Evolutionary conservation across 2,113 vertebrate species (phyloP).

Genomic region (Zeus faber): DNA sequence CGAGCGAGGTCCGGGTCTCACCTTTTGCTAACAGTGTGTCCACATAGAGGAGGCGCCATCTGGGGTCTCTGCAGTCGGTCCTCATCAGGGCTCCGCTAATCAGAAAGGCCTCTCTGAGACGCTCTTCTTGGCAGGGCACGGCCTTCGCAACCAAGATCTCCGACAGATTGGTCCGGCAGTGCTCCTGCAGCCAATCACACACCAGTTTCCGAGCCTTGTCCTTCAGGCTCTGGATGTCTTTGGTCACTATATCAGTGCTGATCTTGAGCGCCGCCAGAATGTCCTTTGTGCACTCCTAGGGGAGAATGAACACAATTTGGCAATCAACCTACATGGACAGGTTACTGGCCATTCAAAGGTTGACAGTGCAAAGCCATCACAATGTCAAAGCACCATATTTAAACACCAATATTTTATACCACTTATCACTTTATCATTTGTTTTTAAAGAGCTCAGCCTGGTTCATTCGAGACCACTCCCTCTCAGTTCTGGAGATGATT

Average conservation of each 20-base stretch:
- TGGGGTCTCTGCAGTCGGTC: conserved; percentile 66
- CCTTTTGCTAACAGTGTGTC: conserved; percentile 82
- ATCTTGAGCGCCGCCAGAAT: conserved; percentile 77
- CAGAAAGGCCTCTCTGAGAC: conserved; percentile 69
- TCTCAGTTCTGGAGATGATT: too few species aligned
- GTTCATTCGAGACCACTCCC: too few species aligned
- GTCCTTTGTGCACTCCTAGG: conserved; percentile 84
- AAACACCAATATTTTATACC: too few species aligned
- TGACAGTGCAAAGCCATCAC: too few species aligned
- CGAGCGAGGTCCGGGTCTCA: conserved; percentile 40
- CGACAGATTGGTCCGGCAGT: conserved; percentile 69
- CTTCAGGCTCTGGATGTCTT: conserved; percentile 82
- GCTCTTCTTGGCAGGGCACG: conserved; percentile 50
- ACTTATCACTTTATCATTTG: too few species aligned
- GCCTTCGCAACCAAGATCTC: conserved; percentile 43
- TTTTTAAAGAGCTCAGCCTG: too few species aligned
- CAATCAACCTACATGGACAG: neutral
- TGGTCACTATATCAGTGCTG: conserved; percentile 65
- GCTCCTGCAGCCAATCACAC: conserved; percentile 80
- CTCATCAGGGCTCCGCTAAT: conserved; percentile 72
- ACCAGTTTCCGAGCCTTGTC: conserved; percentile 72
- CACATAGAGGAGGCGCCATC: conserved; percentile 78
- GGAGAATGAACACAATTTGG: neutral
- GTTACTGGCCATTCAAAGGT: too few species aligned
- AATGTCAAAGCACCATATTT: too few species aligned